Evolutionary conservation across 1,140 invertebrate species (phyloP).

Genomic region (Drosophila tsacasi): DNA sequence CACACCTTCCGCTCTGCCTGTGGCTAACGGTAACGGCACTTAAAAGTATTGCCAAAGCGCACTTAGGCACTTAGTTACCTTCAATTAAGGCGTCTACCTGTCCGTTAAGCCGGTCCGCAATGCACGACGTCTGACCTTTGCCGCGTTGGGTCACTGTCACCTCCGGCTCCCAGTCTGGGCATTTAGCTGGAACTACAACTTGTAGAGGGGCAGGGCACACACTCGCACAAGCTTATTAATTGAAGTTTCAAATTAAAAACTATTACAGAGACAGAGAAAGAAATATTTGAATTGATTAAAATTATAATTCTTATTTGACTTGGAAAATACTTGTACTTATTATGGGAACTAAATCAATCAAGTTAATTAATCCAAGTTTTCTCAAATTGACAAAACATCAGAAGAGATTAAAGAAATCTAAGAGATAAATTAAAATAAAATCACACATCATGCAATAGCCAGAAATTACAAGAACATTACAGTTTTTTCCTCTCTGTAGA

Average conservation of each 20-base stretch:
- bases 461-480: not conserved
- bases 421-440: not conserved
- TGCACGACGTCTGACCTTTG: conserved; percentile 67
- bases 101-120: conserved; percentile 62
- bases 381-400: not conserved
- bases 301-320: too few relatives aligned
- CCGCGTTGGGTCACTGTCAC: conserved; percentile 68
- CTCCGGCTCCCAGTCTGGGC: conserved; percentile 13
- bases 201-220: conserved; percentile 1
- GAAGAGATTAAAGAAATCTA: not conserved
- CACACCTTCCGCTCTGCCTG: conserved; percentile 29
- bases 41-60: conserved; percentile 61
- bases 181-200: conserved; percentile 24
- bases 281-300: not conserved
- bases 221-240: conserved; percentile 21
- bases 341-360: too few relatives aligned
- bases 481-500: conserved; percentile 10
- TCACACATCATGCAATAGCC: too few relatives aligned
- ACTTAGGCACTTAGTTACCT: conserved; percentile 39
- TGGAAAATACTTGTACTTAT: too few relatives aligned
- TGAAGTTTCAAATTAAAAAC: conserved; percentile 2
- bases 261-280: not conserved
- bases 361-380: not conserved
- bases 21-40: conserved; percentile 40
- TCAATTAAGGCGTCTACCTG: conserved; percentile 64